These are phyloP conservation scores for Tor tambroides DNA, from an alignment of 2,113 vertebrate genomes.

Conservation along the genomic window DNA sequence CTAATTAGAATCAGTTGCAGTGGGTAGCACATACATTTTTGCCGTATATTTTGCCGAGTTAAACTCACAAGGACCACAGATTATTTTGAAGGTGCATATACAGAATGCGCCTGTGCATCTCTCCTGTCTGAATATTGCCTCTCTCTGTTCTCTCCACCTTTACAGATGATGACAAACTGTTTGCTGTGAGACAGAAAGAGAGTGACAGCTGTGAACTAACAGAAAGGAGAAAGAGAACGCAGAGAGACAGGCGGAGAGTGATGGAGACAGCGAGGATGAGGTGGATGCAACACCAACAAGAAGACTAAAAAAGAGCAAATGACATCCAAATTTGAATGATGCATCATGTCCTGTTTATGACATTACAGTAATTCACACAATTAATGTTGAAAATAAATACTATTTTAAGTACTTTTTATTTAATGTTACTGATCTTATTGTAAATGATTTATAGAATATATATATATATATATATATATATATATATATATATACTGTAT, in stretches of 20 bases:
- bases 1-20: neutral
- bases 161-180: neutral
- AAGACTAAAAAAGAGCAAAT: constrained; percentile 13
- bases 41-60: neutral
- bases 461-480: too few relatives aligned
- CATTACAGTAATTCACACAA: constrained; percentile 1
- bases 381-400: constrained; percentile 5
- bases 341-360: neutral
- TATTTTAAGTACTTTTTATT: neutral
- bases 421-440: too few relatives aligned
- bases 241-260: constrained; percentile 49
- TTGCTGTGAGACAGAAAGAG: constrained; percentile 7
- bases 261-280: constrained; percentile 46
- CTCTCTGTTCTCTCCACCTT: neutral
- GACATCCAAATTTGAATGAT: neutral
- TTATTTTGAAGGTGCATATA: neutral
- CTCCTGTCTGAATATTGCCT: neutral
- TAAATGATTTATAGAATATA: too few relatives aligned
- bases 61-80: neutral
- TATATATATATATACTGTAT: too few relatives aligned
- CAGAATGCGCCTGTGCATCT: neutral
- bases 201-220: constrained; percentile 28
- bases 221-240: neutral
- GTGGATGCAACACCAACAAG: neutral
- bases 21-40: neutral